phyloP scores from a whole-genome alignment of 2,888 invertebrate species.

The Morpho helenor region DNA sequence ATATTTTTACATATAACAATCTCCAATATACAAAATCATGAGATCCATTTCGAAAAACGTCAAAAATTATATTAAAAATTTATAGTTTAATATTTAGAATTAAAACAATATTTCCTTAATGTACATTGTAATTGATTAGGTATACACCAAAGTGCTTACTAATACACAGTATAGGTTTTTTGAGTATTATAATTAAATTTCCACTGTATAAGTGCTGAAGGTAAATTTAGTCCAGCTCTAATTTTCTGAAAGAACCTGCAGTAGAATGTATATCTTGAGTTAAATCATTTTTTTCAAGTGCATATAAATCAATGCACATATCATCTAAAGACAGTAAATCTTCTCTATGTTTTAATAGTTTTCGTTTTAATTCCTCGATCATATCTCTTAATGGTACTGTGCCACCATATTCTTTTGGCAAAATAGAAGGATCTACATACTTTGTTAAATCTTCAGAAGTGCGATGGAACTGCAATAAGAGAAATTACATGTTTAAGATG shows the following conservation, averaged over 20 bases:
- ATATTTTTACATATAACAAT: too few relatives aligned
- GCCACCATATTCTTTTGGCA: slow-evolving; percentile 95
- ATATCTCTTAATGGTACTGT: slow-evolving; percentile 88
- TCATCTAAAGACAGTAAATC: slow-evolving; percentile 85
- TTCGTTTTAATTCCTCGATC: slow-evolving; percentile 86
- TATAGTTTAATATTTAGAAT: too few relatives aligned
- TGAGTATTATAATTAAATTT: slow-evolving; percentile 11
- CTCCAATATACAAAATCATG: too few relatives aligned
- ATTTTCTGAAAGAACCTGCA: slow-evolving; percentile 90
- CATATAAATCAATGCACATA: slow-evolving; percentile 85
- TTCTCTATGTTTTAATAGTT: slow-evolving; percentile 81
- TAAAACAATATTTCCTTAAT: too few relatives aligned
- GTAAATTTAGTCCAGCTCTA: slow-evolving; percentile 84
- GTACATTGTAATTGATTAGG: too few relatives aligned
- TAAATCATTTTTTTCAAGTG: slow-evolving; percentile 78
- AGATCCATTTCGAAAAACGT: too few relatives aligned
- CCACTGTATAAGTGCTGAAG: not conserved
- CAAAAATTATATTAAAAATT: too few relatives aligned
- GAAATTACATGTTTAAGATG: not conserved
- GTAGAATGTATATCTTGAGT: slow-evolving; percentile 87
- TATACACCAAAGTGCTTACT: too few relatives aligned
- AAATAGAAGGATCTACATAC: slow-evolving; percentile 84
- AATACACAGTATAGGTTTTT: not conserved
- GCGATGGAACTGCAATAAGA: slow-evolving; percentile 82
- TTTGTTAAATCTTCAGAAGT: slow-evolving; percentile 85